Evolutionary conservation across 1,140 invertebrate species (phyloP), one percentile per base, ranked within the genome.

Genomic region (Homalodisca vitripennis): DNA sequence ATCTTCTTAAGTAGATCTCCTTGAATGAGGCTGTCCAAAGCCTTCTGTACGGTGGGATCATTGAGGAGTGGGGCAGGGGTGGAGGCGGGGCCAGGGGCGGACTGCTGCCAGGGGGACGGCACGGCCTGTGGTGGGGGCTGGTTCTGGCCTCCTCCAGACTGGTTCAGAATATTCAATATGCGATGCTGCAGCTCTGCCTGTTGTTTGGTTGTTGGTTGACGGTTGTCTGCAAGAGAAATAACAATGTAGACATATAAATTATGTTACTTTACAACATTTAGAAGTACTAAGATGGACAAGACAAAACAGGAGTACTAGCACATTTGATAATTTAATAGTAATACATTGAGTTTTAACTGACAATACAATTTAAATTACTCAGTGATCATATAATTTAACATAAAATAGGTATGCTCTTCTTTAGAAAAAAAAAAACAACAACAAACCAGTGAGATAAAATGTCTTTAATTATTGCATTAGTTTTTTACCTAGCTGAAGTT

Each of bases 151-250:
- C 22, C 31, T 27, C 17, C 31, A 17, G 77, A 71, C 73, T 81
- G 88, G 74, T 92, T 93, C 69, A 94, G 77, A 63, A 95, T 93
- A 78, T 86, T 94, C 31, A 95, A 80, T 68, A 96, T 95, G 72
- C 92, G 86, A 73, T 89, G 91, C 74, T 95, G 92, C 3, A 95
- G 77, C 77, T 95, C 92, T 0, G 85, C 86, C 76, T 91, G 86
- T 65, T 88, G 82, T 72, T 84, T 79, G n/a, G 29, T 69, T 22
- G 67, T 55, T 24, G 60, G 66, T 29, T 32, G 46, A 31, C 17
- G n/a, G 30, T 26, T 32, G 14, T 32, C 55, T 68, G 17, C 2
- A 57, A n/a, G n/a, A n/a, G n/a, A n/a, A 62, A 34, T 29, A n/a
- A 29, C 24, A 57, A 24, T 26, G 10, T 30, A 12, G n/a, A 41